These are phyloP conservation scores for Diabrotica virgifera DNA, from an alignment of 1,140 invertebrate species.

Conservation along the genomic window DNA sequence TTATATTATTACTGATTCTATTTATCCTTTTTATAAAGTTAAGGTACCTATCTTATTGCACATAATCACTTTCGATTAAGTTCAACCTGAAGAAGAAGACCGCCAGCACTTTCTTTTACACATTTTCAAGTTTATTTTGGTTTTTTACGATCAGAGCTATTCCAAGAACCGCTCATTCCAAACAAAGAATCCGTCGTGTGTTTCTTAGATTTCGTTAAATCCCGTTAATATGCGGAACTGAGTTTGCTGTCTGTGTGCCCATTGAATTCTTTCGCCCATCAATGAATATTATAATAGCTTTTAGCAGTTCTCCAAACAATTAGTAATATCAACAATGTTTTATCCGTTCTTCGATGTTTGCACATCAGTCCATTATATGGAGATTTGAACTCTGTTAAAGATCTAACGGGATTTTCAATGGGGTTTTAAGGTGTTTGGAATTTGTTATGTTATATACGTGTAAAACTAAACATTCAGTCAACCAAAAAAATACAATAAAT, in stretches of 20 bases:
- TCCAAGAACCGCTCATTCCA: neutral
- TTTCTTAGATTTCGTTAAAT: neutral
- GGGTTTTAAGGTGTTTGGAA: too few relatives aligned
- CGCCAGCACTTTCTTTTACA: too few relatives aligned
- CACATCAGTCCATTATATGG: neutral
- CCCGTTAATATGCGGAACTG: slow-evolving; percentile 7
- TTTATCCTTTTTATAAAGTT: too few relatives aligned
- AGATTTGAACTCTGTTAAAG: neutral
- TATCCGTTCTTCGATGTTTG: neutral
- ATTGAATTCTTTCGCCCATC: slow-evolving; percentile 7
- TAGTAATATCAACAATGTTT: slow-evolving; percentile 1
- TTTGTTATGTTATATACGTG: too few relatives aligned
- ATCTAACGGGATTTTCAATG: neutral
- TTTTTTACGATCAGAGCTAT: neutral
- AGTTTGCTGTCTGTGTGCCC: slow-evolving; percentile 5
- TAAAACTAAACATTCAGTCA: too few relatives aligned
- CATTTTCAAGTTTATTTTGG: too few relatives aligned
- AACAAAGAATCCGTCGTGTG: neutral
- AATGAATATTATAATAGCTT: slow-evolving; percentile 3
- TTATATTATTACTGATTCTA: too few relatives aligned
- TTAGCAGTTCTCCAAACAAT: neutral
- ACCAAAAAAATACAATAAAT: too few relatives aligned
- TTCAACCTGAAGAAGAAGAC: too few relatives aligned
- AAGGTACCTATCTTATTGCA: too few relatives aligned
- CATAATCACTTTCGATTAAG: too few relatives aligned